A percentile compares a stretch with the other conserved stretches of the same genome.
phyloP scores from a whole-genome alignment of 2,888 invertebrate genomes.

The Philereme vetulata region DNA sequence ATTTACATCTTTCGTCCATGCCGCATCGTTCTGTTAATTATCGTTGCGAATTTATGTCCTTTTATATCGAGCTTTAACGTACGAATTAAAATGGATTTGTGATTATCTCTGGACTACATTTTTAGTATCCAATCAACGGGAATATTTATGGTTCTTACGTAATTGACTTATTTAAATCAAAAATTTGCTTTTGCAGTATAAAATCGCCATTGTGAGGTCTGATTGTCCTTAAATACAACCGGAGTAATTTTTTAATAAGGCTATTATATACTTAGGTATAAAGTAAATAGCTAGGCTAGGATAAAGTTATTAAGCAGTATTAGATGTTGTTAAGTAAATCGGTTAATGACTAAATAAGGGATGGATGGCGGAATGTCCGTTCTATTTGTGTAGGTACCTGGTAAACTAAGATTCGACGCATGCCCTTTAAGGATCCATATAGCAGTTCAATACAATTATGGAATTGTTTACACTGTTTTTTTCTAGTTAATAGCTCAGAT shows the following conservation, averaged over 20 bases:
- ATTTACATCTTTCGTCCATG: slow-evolving; percentile 42
- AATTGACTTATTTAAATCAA: slow-evolving; percentile 20
- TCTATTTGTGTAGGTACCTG: slow-evolving; percentile 9
- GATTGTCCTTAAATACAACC: not conserved
- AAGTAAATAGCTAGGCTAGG: slow-evolving; percentile 29
- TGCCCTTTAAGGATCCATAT: too few relatives aligned
- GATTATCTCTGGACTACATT: slow-evolving; percentile 32
- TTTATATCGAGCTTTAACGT: slow-evolving; percentile 37
- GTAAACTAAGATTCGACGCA: slow-evolving; percentile 1
- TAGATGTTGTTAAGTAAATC: slow-evolving; percentile 48
- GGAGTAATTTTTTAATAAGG: not conserved
- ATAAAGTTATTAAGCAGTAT: slow-evolving; percentile 45
- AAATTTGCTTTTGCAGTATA: slow-evolving; percentile 5
- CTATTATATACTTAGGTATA: slow-evolving; percentile 19
- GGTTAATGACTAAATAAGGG: slow-evolving; percentile 42
- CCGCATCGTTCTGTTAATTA: slow-evolving; percentile 37
- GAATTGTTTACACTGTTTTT: too few relatives aligned
- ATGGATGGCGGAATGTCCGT: slow-evolving; percentile 11
- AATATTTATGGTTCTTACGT: slow-evolving; percentile 36
- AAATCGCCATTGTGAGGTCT: not conserved
- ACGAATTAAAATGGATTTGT: slow-evolving; percentile 37
- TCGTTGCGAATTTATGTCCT: slow-evolving; percentile 41
- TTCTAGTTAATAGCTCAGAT: too few relatives aligned
- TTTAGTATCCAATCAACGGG: slow-evolving; percentile 37
- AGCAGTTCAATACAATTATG: too few relatives aligned